phyloP scores from a whole-genome alignment of 2,797 vertebrate species.

The Halcyon leucocephala region DNA sequence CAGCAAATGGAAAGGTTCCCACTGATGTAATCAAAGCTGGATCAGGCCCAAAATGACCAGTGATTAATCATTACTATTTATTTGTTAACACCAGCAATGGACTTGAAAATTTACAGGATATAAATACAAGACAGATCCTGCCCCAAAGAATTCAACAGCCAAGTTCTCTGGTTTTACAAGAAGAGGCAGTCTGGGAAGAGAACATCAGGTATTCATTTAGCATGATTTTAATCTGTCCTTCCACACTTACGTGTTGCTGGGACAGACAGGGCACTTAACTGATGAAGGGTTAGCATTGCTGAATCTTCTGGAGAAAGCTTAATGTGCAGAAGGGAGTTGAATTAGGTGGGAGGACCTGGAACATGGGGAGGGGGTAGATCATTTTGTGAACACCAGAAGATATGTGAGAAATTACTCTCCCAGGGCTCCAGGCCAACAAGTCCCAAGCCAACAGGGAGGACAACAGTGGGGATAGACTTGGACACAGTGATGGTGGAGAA shows the following conservation, averaged over 20 bases:
- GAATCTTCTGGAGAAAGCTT: constrained; percentile 11
- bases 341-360: constrained; percentile 13
- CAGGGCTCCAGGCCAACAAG: neutral
- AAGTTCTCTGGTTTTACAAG: constrained; percentile 4
- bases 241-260: neutral
- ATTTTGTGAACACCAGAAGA: neutral
- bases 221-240: constrained; percentile 36
- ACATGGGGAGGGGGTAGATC: neutral
- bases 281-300: neutral
- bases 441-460: neutral
- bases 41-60: neutral
- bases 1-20: constrained; percentile 32
- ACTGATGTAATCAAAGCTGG: constrained; percentile 49
- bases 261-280: constrained; percentile 4
- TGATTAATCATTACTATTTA: constrained; percentile 53
- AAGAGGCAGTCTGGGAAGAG: constrained; percentile 16
- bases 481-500: neutral
- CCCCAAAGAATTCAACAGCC: neutral
- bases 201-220: constrained; percentile 51
- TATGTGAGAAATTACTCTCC: neutral
- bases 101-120: constrained; percentile 23
- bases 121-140: constrained; percentile 38
- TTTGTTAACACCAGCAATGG: constrained; percentile 53
- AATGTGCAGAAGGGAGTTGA: neutral
- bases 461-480: neutral